Evolutionary conservation across 2,888 invertebrate species (phyloP).

Genomic region (Ornithoptera alexandrae): DNA sequence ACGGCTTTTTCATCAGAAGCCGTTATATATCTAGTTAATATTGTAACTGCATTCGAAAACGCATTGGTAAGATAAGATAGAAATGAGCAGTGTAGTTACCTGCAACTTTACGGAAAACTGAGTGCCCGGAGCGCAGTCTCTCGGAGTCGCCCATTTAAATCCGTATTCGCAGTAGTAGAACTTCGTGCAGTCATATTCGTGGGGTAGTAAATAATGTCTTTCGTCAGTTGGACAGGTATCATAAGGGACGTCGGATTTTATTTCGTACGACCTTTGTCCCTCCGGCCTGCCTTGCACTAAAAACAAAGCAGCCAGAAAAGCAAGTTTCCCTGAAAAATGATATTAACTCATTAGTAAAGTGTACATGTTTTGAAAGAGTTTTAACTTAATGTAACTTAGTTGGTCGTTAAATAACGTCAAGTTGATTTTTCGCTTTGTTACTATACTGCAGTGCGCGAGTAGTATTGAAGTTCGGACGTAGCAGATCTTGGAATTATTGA

Average conservation of each 20-base stretch:
- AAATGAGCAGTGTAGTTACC: conserved; percentile 38
- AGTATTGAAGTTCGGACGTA: too few species aligned
- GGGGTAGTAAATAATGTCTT: conserved; percentile 56
- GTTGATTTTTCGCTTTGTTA: too few species aligned
- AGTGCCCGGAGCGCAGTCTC: conserved; percentile 53
- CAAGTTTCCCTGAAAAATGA: conserved; percentile 41
- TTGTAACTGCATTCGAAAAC: too few species aligned
- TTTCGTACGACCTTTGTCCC: conserved; percentile 36
- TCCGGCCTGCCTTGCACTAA: conserved; percentile 39
- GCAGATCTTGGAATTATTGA: too few species aligned
- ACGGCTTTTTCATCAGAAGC: too few species aligned
- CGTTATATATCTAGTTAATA: too few species aligned
- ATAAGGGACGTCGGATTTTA: conserved; percentile 80
- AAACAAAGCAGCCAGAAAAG: conserved; percentile 43
- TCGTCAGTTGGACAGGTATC: conserved; percentile 81
- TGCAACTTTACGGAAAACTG: conserved; percentile 50
- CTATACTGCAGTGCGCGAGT: too few species aligned
- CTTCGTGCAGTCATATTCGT: conserved; percentile 62
- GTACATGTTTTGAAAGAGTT: too few species aligned
- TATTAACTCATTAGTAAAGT: too few species aligned
- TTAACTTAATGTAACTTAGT: too few species aligned
- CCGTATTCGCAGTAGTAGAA: conserved; percentile 69
- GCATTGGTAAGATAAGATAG: too few species aligned
- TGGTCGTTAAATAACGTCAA: too few species aligned
- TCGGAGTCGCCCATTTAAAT: conserved; percentile 39